phyloP scores from a whole-genome alignment of 2,113 vertebrate species.

The Misgurnus anguillicaudatus region DNA sequence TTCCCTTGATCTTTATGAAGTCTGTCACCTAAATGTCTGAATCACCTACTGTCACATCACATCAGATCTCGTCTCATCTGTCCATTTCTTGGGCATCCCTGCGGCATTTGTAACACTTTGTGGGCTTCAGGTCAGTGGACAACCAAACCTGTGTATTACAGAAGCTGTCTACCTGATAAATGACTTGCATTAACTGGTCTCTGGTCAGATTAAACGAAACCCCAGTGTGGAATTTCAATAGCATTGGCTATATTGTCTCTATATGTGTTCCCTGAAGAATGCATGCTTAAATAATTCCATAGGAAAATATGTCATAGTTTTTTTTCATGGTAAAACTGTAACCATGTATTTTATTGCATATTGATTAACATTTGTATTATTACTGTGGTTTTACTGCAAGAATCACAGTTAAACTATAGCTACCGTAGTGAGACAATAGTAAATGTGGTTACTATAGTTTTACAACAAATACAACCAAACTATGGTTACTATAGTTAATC shows the following conservation, averaged over 20 bases:
- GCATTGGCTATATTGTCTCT: neutral
- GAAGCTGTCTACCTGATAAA: constrained; percentile 30
- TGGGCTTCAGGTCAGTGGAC: constrained; percentile 16
- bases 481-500: no score
- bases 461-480: no score
- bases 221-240: neutral
- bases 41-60: constrained; percentile 15
- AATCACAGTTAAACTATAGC: no score
- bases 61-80: constrained; percentile 1
- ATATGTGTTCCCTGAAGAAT: neutral
- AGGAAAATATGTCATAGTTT: no score
- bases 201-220: neutral
- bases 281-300: neutral
- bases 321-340: no score
- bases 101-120: constrained; percentile 16
- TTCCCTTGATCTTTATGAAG: constrained; percentile 18
- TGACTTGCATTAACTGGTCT: neutral
- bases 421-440: no score
- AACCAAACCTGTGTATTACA: constrained; percentile 20
- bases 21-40: constrained; percentile 24
- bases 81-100: neutral
- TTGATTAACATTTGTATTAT: no score
- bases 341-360: no score
- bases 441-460: no score
- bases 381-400: no score